Evolutionary conservation across 2,113 vertebrate species (phyloP).

Genomic region (Pandion haliaetus): DNA sequence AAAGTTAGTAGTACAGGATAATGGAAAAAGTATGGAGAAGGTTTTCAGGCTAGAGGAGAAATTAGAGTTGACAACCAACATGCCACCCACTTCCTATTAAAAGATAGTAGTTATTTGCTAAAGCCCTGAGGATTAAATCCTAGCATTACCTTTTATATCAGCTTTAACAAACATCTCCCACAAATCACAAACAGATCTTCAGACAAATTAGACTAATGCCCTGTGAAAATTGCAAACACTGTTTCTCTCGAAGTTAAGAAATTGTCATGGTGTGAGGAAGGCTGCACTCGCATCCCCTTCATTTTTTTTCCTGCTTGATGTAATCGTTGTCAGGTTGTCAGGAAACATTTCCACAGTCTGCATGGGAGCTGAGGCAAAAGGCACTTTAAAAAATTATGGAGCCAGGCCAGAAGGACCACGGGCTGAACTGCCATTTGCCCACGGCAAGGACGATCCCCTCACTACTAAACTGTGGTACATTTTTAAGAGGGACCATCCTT

Average conservation of each 20-base stretch:
- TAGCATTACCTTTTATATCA: constrained; percentile 57
- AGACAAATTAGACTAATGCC: constrained; percentile 45
- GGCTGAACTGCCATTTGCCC: neutral
- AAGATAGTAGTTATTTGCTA: constrained; percentile 67
- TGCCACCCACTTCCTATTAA: constrained; percentile 63
- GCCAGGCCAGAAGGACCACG: neutral
- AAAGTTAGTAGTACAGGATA: constrained; percentile 10
- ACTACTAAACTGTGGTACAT: neutral
- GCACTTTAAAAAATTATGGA: neutral
- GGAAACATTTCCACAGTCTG: neutral
- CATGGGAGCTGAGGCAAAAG: neutral
- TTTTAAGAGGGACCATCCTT: neutral
- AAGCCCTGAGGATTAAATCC: constrained; percentile 57
- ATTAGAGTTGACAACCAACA: constrained; percentile 70
- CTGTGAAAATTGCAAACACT: constrained; percentile 26
- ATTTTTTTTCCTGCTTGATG: neutral
- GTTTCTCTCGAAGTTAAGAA: constrained; percentile 22
- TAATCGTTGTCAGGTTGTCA: neutral
- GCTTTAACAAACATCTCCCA: constrained; percentile 40
- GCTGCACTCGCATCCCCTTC: neutral
- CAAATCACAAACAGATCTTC: constrained; percentile 66
- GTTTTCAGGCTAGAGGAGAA: constrained; percentile 35
- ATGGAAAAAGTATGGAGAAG: constrained; percentile 62
- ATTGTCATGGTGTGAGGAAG: neutral
- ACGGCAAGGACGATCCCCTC: neutral